These are phyloP conservation scores for Saturnia japonica DNA, from an alignment of 2,888 invertebrate species.

Conservation along the genomic window DNA sequence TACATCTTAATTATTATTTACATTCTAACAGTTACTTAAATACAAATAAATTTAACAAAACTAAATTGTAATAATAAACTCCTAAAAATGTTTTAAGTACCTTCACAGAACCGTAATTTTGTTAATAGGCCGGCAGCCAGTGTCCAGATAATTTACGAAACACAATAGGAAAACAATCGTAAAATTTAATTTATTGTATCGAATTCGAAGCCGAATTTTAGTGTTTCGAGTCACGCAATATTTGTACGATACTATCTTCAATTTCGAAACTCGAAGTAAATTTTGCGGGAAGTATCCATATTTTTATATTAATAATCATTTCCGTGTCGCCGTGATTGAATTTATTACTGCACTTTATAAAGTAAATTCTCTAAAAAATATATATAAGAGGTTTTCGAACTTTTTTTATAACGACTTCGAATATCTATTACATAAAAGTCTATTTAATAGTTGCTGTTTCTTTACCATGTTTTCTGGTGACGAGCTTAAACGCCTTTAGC, in stretches of 20 bases:
- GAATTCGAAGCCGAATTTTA: neutral
- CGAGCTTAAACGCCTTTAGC: no score
- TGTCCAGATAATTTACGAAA: conserved; percentile 9
- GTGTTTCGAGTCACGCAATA: conserved; percentile 1
- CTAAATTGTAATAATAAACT: neutral
- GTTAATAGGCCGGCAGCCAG: conserved; percentile 3
- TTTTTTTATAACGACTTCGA: neutral
- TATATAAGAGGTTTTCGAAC: neutral
- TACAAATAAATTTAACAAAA: neutral
- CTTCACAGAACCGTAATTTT: neutral
- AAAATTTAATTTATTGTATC: conserved; percentile 7
- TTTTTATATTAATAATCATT: neutral
- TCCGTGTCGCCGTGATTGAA: neutral
- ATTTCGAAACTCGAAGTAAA: neutral
- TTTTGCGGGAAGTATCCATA: neutral
- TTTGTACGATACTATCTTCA: neutral
- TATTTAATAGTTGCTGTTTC: neutral
- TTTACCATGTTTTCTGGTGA: neutral
- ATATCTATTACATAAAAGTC: neutral
- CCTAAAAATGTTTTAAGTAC: neutral
- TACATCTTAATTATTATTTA: neutral
- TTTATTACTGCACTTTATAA: neutral
- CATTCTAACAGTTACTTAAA: neutral
- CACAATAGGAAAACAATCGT: neutral
- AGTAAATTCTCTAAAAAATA: neutral